Evolutionary conservation across 2,888 invertebrate genomes (phyloP), one percentile per base, ranked within the genome.

Genomic region (Polydrusus pterygomalis): DNA sequence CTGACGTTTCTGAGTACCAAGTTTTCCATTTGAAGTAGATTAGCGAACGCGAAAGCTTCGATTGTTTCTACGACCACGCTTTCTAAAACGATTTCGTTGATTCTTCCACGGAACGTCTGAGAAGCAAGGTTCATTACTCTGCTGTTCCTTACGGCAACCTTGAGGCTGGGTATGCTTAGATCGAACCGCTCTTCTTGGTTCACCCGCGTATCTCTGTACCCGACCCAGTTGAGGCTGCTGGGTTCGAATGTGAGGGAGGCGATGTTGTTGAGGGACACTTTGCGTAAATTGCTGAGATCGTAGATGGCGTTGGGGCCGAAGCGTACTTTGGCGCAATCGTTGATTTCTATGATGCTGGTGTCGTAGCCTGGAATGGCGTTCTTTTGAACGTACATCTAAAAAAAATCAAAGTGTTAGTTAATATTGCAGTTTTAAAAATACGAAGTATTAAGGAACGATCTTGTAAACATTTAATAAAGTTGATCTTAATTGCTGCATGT

Each of bases 21-120:
- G 65, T 89, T 90, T 80, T 92, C 91, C 13, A 81, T 84, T 75
- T 85, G 85, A 6, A 81, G 69, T 54, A 95, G 89, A 85, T 93
- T 94, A 75, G 93, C 93, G 84, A 96, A 94, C 0, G 94, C 93
- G 85, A 93, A 95, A 0, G 95, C 91, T 81, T 90, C 90, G 74
- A 95, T 88, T 70, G 88, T 88, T 25, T 90, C 89, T 71, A 96
- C 90, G 74, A 86, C 89, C 64, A 92, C 91, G 79, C 91, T 89
- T 71, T 90, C 89, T 77, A 96, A 91, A 70, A 88, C 87, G 78
- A 95, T 91, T 80, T 92, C 91, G 82, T 92, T 92, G 76, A 95
- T 90, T 78, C 92, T 91, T 5, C 95, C 95, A 83, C 91, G 91
- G 82, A 95, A 92, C 40, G 93, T 91, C 80, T 89, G 89, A 70